Percentiles rank a stretch among this genome's conserved stretches.
phyloP scores from a whole-genome alignment of 2,888 invertebrate species.

The Tribolium freemani region DNA sequence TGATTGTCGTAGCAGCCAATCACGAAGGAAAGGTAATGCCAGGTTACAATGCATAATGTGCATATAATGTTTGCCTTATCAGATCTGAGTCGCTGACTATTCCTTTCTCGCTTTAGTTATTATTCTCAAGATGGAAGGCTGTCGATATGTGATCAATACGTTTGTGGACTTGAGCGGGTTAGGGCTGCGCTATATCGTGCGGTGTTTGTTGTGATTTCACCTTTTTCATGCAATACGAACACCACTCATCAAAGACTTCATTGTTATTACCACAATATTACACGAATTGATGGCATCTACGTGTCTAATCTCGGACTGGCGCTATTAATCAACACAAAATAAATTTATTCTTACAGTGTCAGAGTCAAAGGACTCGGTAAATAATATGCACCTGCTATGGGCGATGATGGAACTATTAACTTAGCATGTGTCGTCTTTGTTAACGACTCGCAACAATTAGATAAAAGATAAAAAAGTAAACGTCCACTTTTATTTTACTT shows the following conservation, averaged over 20 bases:
- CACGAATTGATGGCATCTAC: slow-evolving; percentile 7
- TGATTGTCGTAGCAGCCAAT: slow-evolving; percentile 68
- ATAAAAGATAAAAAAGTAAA: background rate
- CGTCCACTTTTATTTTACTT: too few relatives aligned
- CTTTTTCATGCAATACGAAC: slow-evolving; percentile 4
- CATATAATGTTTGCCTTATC: slow-evolving; percentile 64
- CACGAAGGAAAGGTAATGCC: slow-evolving; percentile 67
- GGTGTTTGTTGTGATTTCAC: slow-evolving; percentile 8
- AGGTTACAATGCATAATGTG: slow-evolving; percentile 68
- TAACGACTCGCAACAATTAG: background rate
- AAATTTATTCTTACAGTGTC: background rate
- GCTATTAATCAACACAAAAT: slow-evolving; percentile 15
- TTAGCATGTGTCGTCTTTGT: background rate
- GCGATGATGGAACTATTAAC: background rate
- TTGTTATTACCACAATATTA: slow-evolving; percentile 12
- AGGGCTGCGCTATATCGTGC: slow-evolving; percentile 5
- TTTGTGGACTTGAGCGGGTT: slow-evolving; percentile 48
- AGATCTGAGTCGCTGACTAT: slow-evolving; percentile 58
- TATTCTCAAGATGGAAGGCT: slow-evolving; percentile 68
- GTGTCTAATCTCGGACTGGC: background rate
- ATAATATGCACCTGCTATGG: background rate
- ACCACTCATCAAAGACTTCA: background rate
- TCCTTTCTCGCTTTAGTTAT: slow-evolving; percentile 62
- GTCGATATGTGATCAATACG: slow-evolving; percentile 66
- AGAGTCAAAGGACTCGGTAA: background rate